phyloP scores from a whole-genome alignment of 2,888 invertebrate species.

The Melanotus villosus region DNA sequence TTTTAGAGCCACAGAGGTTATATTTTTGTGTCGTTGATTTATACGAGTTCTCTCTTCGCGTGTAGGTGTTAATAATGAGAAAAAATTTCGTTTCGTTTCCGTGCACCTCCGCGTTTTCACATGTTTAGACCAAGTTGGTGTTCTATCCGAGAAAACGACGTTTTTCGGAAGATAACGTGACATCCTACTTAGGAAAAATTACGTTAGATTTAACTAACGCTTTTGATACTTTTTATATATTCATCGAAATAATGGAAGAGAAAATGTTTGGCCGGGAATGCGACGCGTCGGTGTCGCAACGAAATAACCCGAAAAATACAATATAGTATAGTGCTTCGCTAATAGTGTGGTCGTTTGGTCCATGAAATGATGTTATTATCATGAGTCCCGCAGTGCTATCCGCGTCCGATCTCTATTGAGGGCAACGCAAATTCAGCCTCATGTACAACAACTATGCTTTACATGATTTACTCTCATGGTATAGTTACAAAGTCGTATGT shows the following conservation, averaged over 20 bases:
- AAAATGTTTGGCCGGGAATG: conserved; percentile 7
- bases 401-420: conserved; percentile 51
- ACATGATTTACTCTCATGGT: conserved; percentile 51
- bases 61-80: too few relatives aligned
- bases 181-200: too few relatives aligned
- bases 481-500: conserved; percentile 48
- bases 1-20: too few relatives aligned
- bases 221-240: too few relatives aligned
- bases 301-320: conserved; percentile 42
- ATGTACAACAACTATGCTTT: conserved; percentile 42
- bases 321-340: conserved; percentile 41
- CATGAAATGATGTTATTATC: conserved; percentile 51
- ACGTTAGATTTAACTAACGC: too few relatives aligned
- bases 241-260: conserved; percentile 15
- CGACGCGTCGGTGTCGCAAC: conserved; percentile 24
- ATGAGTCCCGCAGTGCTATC: conserved; percentile 51
- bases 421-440: conserved; percentile 50
- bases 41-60: too few relatives aligned
- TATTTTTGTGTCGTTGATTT: too few relatives aligned
- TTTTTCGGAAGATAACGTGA: too few relatives aligned
- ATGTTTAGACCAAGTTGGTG: too few relatives aligned
- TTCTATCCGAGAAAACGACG: too few relatives aligned
- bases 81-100: too few relatives aligned
- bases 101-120: too few relatives aligned
- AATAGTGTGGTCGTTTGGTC: conserved; percentile 44